A percentile compares a stretch with the other conserved stretches of the same genome.
Evolutionary conservation across 2,113 vertebrate genomes (phyloP).

Genomic region (Dicaeum eximium): DNA sequence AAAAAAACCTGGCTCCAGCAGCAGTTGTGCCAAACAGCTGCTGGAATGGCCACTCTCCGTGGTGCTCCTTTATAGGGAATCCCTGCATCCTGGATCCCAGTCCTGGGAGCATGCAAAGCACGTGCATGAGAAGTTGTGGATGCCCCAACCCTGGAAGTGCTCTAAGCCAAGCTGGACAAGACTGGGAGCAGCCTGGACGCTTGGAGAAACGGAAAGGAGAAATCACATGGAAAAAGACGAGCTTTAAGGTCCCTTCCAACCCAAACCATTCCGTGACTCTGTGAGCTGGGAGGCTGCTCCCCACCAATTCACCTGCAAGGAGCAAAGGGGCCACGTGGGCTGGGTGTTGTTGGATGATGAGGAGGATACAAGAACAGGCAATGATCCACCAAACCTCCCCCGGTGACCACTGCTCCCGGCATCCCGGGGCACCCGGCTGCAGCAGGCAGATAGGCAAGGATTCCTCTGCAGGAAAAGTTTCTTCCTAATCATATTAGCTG

Average conservation of each 20-base stretch:
- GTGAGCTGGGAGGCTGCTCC: background rate
- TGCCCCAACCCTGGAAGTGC: background rate
- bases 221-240: fast-evolving
- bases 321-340: fast-evolving
- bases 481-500: constrained; percentile 41
- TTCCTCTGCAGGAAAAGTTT: constrained; percentile 11
- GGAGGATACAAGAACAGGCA: background rate
- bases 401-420: background rate
- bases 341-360: background rate
- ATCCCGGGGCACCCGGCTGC: background rate
- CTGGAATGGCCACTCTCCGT: fast-evolving
- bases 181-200: fast-evolving
- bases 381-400: fast-evolving
- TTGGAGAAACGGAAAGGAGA: background rate
- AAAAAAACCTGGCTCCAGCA: background rate
- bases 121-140: fast-evolving
- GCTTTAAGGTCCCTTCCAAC: background rate
- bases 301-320: background rate
- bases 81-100: background rate
- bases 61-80: fast-evolving
- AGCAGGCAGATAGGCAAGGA: background rate
- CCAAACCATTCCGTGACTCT: background rate
- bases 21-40: background rate
- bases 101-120: background rate
- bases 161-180: background rate